Conservation (phyloP, 2,113 vertebrate species). For the Trichomycterus rosablanca region DNA sequence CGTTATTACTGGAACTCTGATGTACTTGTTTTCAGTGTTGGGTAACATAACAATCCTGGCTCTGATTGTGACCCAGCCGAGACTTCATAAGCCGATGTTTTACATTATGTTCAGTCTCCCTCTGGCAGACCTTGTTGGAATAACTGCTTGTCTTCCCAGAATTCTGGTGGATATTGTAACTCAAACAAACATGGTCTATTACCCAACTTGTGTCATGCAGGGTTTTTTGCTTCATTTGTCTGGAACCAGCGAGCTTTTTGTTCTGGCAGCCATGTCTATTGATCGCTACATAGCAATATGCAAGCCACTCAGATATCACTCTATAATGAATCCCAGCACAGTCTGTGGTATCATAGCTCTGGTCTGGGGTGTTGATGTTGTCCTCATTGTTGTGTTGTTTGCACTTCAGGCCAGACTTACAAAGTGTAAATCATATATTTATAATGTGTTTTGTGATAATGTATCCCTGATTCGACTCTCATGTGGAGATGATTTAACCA, state of each 20-base stretch:
- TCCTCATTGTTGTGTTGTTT: slow-evolving; percentile 27
- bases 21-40: slow-evolving; percentile 36
- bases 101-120: slow-evolving; percentile 35
- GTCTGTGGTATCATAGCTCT: slow-evolving; percentile 46
- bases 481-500: slow-evolving; percentile 33
- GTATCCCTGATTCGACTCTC: slow-evolving; percentile 34
- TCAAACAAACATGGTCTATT: slow-evolving; percentile 31
- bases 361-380: slow-evolving; percentile 27
- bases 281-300: slow-evolving; percentile 42
- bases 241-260: slow-evolving; percentile 11
- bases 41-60: slow-evolving; percentile 26
- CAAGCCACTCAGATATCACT: slow-evolving; percentile 37
- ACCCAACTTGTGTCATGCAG: slow-evolving; percentile 36
- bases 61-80: slow-evolving; percentile 33
- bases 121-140: slow-evolving; percentile 24
- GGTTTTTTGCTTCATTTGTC: slow-evolving; percentile 33
- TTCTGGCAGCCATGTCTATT: slow-evolving; percentile 38
- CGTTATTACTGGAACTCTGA: slow-evolving; percentile 16
- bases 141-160: slow-evolving; percentile 23
- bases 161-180: slow-evolving; percentile 25
- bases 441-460: slow-evolving; percentile 43
- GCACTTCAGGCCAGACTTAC: slow-evolving; percentile 33
- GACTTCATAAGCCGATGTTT: slow-evolving; percentile 42
- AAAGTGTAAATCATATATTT: slow-evolving; percentile 32
- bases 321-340: slow-evolving; percentile 34